Percentiles rank a stretch among this genome's conserved stretches.
phyloP scores from a whole-genome alignment of 2,113 vertebrate species.

The Argyrosomus japonicus region DNA sequence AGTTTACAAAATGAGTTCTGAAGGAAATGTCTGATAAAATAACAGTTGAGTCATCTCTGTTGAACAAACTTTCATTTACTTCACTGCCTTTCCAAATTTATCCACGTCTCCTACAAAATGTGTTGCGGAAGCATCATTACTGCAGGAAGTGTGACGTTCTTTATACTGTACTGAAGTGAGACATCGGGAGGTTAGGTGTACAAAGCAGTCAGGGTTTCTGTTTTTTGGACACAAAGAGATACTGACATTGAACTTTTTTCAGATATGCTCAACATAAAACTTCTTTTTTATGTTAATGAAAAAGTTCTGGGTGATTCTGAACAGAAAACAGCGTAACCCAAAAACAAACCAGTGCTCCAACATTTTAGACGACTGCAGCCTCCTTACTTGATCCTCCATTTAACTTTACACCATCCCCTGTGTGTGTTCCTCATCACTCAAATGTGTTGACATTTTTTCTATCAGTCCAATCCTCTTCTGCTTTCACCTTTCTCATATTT shows the following conservation, averaged over 20 bases:
- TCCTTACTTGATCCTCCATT: background rate
- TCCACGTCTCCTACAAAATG: background rate
- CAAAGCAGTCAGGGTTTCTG: no score
- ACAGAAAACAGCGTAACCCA: background rate
- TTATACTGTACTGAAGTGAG: background rate
- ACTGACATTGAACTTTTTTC: background rate
- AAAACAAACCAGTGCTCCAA: background rate
- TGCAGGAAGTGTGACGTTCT: background rate
- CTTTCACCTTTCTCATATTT: constrained; percentile 61
- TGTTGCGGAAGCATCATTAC: background rate
- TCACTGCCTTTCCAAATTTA: background rate
- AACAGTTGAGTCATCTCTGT: background rate
- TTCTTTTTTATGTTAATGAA: background rate
- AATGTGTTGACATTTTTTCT: constrained; percentile 27
- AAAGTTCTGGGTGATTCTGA: background rate
- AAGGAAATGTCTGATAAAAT: background rate
- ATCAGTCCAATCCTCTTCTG: constrained; percentile 14
- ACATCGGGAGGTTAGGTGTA: no score
- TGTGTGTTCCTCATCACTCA: background rate
- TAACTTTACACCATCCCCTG: background rate
- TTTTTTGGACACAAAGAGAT: background rate
- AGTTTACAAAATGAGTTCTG: background rate
- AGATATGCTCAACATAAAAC: background rate
- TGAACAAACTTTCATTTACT: background rate
- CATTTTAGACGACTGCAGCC: background rate